Conservation (phyloP, 2,113 vertebrate species). For the Halichoeres trimaculatus region DNA sequence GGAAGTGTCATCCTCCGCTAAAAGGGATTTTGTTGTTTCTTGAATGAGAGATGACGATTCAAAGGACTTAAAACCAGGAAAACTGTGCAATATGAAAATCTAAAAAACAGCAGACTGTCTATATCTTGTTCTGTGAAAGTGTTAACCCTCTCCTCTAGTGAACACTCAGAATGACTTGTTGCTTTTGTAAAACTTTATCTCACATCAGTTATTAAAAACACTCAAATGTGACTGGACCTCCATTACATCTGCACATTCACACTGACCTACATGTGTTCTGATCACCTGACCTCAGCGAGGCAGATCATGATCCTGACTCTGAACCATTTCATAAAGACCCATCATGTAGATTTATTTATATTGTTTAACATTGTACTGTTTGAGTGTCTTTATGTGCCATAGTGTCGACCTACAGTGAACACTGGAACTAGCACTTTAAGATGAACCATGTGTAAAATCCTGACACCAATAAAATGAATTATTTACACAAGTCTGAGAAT, state of each 20-base stretch:
- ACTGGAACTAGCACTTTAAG: slow-evolving; percentile 74
- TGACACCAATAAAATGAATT: slow-evolving; percentile 77
- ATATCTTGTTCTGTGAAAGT: slow-evolving; percentile 24
- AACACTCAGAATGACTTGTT: slow-evolving; percentile 5
- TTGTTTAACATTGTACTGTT: slow-evolving; percentile 40
- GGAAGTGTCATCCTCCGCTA: neutral
- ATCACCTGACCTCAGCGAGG: slow-evolving; percentile 17
- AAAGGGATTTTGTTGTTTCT: slow-evolving; percentile 44
- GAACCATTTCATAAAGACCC: slow-evolving; percentile 23
- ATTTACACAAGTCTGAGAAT: slow-evolving; percentile 30
- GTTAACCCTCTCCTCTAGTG: slow-evolving; percentile 5
- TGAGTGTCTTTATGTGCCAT: slow-evolving; percentile 70
- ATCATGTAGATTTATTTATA: slow-evolving; percentile 49
- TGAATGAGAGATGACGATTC: neutral
- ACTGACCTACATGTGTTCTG: slow-evolving; percentile 8
- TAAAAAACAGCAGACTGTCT: slow-evolving; percentile 3
- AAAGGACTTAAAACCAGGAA: slow-evolving; percentile 22
- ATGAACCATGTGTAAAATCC: slow-evolving; percentile 52
- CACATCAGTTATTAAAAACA: slow-evolving; percentile 16
- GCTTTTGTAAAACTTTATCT: slow-evolving; percentile 20
- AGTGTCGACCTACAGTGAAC: slow-evolving; percentile 56
- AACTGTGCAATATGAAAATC: slow-evolving; percentile 62
- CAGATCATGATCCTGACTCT: slow-evolving; percentile 13
- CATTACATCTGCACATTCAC: slow-evolving; percentile 21
- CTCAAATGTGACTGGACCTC: slow-evolving; percentile 28